phyloP scores from a whole-genome alignment of 92 coral and sea anemone species.

The Paragorgia papillata region DNA sequence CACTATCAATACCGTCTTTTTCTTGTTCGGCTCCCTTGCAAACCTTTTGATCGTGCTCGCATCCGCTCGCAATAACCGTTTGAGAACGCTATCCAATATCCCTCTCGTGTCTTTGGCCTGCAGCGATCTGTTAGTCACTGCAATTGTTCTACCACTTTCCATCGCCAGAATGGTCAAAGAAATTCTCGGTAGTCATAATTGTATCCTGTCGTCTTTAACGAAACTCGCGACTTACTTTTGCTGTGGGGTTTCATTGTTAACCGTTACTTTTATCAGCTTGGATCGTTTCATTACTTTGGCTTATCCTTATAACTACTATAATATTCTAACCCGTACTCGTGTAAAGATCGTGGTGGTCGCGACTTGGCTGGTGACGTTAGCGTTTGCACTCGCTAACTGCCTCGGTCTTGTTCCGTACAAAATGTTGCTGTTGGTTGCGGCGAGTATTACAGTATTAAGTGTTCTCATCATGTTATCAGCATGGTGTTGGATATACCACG shows the following conservation, averaged over 20 bases:
- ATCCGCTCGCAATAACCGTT: background rate
- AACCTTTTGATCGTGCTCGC: conserved; percentile 2
- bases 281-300: conserved; percentile 43
- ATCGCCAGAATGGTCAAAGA: background rate
- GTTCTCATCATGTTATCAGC: background rate
- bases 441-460: background rate
- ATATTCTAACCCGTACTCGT: background rate
- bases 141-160: background rate
- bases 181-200: conserved; percentile 8
- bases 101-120: conserved; percentile 7
- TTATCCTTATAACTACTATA: conserved; percentile 16
- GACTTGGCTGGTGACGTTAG: background rate
- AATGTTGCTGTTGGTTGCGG: background rate
- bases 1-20: background rate
- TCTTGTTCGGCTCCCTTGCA: conserved; percentile 3
- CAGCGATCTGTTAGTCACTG: conserved; percentile 16
- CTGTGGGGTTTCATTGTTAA: conserved; percentile 18
- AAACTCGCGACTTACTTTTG: conserved; percentile 1
- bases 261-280: conserved; percentile 14
- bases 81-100: background rate
- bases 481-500: conserved; percentile 13
- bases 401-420: conserved; percentile 1
- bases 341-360: background rate
- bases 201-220: conserved; percentile 11
- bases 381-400: background rate